Evolutionary conservation across 2,888 invertebrate species (phyloP), one percentile per base, ranked within the genome.

Genomic region (Nemurella pictetii): DNA sequence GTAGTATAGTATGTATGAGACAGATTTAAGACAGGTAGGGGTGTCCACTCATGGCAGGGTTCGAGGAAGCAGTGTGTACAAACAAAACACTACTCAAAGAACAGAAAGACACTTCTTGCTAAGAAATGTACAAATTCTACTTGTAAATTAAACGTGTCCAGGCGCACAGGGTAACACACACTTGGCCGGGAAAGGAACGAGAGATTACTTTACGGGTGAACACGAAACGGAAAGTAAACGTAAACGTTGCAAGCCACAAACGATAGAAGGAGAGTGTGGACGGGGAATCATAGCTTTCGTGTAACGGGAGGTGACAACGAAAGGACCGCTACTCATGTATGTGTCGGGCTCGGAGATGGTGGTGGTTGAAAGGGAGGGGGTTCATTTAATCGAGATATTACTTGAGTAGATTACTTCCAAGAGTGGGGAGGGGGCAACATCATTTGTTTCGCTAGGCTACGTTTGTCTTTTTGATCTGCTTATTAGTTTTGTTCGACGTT

Each of bases 201-300:
- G 20, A 55, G 20, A 2, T 12, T 55, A 55, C 55, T 55, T 55
- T 55, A 55, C 55, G 9, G 75, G 28, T 36, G 28, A 78, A 29
- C 78, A 27, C 28, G 7, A 77, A 5, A 27, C 15, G n/a, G n/a
- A 78, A 78, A 78, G 74, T 74, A 74, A 74, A 74, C 74, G 25
- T n/a, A 78, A 29, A 29, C 12, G 20, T 55, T 55, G 20, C 78
- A 78, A 78, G 78, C 78, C 30, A 78, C 20, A 78, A 78, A 78
- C 30, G 7, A 78, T 28, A n/a, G 28, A 27, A 15, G 30, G n/a
- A 73, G 25, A 73, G 73, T 73, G 15, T 3, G 3, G 73, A 25
- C 15, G 73, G 75, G 27, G 75, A 25, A 12, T 75, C 55, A 55
- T 55, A 55, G 20, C 55, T n/a, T n/a, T n/a, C n/a, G 20, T 20